phyloP scores from a whole-genome alignment of 2,797 vertebrate species.

The Podargus strigoides region DNA sequence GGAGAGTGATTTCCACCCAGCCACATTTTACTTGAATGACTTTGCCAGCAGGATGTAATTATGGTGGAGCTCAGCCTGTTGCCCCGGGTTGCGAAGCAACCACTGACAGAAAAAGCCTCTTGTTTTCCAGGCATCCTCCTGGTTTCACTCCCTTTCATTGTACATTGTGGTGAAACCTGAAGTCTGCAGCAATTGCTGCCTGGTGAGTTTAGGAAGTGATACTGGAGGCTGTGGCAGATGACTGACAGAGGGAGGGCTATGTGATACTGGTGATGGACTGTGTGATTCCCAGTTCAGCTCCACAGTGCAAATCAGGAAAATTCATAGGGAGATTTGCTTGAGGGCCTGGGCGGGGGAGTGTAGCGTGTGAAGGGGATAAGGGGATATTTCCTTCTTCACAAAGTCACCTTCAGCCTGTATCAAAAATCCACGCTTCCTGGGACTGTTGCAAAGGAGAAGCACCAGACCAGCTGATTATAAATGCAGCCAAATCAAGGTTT shows the following conservation, averaged over 20 bases:
- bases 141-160: neutral
- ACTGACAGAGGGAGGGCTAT: neutral
- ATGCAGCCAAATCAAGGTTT: neutral
- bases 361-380: neutral
- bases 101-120: neutral
- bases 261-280: rapidly evolving
- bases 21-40: conserved; percentile 17
- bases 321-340: neutral
- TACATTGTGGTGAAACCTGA: neutral
- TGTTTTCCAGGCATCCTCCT: neutral
- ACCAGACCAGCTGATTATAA: neutral
- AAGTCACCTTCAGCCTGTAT: neutral
- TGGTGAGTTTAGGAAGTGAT: neutral
- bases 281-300: neutral
- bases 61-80: conserved; percentile 43
- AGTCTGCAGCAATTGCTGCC: neutral
- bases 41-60: conserved; percentile 29
- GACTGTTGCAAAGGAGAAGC: neutral
- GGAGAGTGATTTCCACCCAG: conserved; percentile 4
- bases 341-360: neutral
- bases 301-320: neutral
- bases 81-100: conserved; percentile 10
- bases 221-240: neutral
- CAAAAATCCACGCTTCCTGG: neutral
- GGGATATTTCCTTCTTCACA: neutral